These are phyloP conservation scores for Liparis tanakae DNA, from an alignment of 2,797 vertebrate species.

Conservation along the genomic window DNA sequence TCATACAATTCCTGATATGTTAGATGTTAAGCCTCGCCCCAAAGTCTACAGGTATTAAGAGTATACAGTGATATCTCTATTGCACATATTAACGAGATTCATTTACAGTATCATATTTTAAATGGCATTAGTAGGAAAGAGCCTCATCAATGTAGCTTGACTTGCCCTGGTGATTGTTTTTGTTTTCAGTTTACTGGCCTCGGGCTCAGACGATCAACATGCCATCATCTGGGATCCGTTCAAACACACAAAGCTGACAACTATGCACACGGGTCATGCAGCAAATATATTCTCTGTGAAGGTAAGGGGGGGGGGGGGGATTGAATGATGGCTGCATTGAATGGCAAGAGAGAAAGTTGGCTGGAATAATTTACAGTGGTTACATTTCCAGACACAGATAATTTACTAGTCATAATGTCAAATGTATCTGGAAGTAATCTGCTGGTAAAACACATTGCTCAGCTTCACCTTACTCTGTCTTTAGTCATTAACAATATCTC, in stretches of 20 bases:
- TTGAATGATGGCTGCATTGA: not conserved
- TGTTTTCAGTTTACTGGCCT: constrained; percentile 90
- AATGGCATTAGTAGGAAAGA: not conserved
- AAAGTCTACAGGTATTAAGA: not conserved
- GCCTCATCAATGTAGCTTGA: constrained; percentile 1
- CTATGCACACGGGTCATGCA: constrained; percentile 98
- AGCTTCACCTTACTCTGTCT: not conserved
- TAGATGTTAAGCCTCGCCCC: not conserved
- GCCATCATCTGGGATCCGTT: constrained; percentile 98
- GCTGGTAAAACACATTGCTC: not conserved
- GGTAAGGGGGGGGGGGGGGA: constrained; percentile 75
- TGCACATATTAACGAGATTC: not conserved
- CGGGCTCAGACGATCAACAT: constrained; percentile 98
- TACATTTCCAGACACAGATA: not conserved
- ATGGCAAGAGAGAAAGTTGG: not conserved
- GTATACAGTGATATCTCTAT: not conserved
- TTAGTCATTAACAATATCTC: not conserved
- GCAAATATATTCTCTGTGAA: constrained; percentile 99
- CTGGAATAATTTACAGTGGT: not conserved
- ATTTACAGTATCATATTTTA: not conserved
- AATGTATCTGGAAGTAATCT: not conserved
- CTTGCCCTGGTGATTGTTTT: constrained; percentile 17
- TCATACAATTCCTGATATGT: not conserved
- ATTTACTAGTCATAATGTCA: not conserved
- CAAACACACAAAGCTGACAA: constrained; percentile 94